These are phyloP conservation scores for Agonum fuliginosum DNA, from an alignment of 2,888 invertebrate species.

Conservation along the genomic window DNA sequence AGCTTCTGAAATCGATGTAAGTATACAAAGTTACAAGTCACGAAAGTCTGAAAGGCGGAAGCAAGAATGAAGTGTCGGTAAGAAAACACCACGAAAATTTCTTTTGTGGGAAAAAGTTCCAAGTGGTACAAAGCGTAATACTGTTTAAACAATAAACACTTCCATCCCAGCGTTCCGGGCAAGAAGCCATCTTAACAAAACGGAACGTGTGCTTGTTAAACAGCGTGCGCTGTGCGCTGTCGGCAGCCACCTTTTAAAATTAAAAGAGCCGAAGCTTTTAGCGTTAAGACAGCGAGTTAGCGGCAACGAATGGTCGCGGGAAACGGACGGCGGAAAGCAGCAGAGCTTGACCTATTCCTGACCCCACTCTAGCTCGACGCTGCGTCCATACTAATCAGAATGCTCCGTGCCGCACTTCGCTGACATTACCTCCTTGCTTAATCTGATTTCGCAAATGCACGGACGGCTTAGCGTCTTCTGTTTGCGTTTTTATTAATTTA, in stretches of 20 bases:
- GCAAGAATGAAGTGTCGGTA: background rate
- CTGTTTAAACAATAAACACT: slow-evolving; percentile 47
- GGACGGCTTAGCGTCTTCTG: slow-evolving; percentile 33
- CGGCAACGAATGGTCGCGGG: slow-evolving; percentile 44
- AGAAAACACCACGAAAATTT: slow-evolving; percentile 23
- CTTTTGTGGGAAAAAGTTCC: slow-evolving; percentile 25
- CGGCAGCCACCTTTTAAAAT: slow-evolving; percentile 56
- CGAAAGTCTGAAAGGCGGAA: background rate
- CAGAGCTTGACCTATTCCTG: slow-evolving; percentile 55
- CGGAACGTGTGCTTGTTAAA: slow-evolving; percentile 51
- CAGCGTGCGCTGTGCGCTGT: slow-evolving; percentile 42
- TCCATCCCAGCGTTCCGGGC: slow-evolving; percentile 28
- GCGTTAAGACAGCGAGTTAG: slow-evolving; percentile 57
- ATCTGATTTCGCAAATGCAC: slow-evolving; percentile 56
- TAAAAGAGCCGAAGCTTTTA: slow-evolving; percentile 59
- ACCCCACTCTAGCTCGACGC: slow-evolving; percentile 52
- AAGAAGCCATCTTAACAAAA: slow-evolving; percentile 44
- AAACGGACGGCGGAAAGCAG: slow-evolving; percentile 33
- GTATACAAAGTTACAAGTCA: background rate
- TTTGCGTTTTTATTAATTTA: slow-evolving; percentile 56
- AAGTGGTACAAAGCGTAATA: slow-evolving; percentile 41
- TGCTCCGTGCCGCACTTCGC: slow-evolving; percentile 8
- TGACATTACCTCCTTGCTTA: slow-evolving; percentile 19
- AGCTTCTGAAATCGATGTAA: too few species aligned
- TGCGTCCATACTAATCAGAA: slow-evolving; percentile 58